Base-by-base conservation (phyloP, 2,113 vertebrate genomes). In the Mandrillus leucophaeus region DNA sequence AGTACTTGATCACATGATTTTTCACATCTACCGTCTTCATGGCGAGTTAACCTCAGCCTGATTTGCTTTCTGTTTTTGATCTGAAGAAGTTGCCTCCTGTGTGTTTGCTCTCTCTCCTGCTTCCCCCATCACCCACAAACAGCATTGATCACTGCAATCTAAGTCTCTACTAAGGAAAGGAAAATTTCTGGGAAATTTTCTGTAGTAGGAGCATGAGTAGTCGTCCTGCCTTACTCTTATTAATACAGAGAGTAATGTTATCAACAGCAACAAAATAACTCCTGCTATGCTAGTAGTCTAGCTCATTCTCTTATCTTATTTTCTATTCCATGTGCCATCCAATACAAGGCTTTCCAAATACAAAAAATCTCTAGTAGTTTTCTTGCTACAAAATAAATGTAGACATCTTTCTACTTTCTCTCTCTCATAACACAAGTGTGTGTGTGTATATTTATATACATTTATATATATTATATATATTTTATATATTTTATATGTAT, bases 21-120 rank as follows among this genome's bases (percentile, higher is more conserved):
- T 73, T 25, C 17, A 13, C 3, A 59, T 30, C 1, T 4, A 4
- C 9, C 2, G 1, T 70, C 20, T 55, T 48, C n/a, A 45, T 5
- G 27, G 3, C 3, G 8, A 30, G 8, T 72, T 70, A 43, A 11
- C 35, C 4, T 70, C 32, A 72, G 50, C 35, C 16, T 72, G 16
- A 43, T 18, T 73, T 66, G 38, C 8, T 40, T 35, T 66, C 23
- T 43, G 3, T 40, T 3, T 83, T 66, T 92, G 20, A 35, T 88
- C 75, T 75, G 35, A 50, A 52, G 14, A 45, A 4, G 2, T 35
- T 48, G 32, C 16, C 5, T 25, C 20, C 38, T 25, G n/a, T 43
- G 30, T 18, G 14, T 78, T 86, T 83, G 72, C 6, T 1, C 7
- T 1, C 2, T 38, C 25, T 30, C 17, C 3, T 4, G 6, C 16